phyloP scores from a whole-genome alignment of 2,888 invertebrate species.

The Coelogynopora nodosa region DNA sequence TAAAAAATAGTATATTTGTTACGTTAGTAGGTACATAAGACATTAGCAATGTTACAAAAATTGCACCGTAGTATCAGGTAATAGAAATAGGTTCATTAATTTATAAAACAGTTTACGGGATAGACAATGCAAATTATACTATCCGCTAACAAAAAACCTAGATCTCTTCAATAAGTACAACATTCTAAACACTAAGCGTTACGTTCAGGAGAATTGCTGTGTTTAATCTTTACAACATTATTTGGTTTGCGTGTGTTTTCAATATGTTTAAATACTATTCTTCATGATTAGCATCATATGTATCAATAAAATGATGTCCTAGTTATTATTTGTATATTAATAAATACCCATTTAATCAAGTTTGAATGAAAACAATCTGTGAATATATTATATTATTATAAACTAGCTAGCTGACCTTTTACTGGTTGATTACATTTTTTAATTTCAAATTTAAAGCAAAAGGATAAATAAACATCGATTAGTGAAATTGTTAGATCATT shows the following conservation, averaged over 20 bases:
- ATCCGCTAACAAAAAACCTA: constrained; percentile 1
- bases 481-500: neutral
- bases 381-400: neutral
- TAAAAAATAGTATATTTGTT: constrained; percentile 20
- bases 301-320: neutral
- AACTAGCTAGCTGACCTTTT: neutral
- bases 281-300: neutral
- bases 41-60: no score
- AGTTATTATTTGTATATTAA: no score
- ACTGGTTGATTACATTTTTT: neutral
- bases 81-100: neutral
- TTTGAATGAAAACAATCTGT: constrained; percentile 16
- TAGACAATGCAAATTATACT: neutral
- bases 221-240: neutral
- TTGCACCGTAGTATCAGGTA: neutral
- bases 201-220: neutral
- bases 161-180: neutral
- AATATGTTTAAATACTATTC: constrained; percentile 17
- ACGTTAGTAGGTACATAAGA: neutral
- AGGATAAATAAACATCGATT: neutral
- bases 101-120: neutral
- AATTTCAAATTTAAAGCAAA: constrained; percentile 5
- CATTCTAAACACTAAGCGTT: neutral
- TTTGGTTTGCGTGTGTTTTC: neutral
- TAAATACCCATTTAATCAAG: neutral